Conservation (phyloP, 2,113 vertebrate species). For the Alethe castanea region DNA sequence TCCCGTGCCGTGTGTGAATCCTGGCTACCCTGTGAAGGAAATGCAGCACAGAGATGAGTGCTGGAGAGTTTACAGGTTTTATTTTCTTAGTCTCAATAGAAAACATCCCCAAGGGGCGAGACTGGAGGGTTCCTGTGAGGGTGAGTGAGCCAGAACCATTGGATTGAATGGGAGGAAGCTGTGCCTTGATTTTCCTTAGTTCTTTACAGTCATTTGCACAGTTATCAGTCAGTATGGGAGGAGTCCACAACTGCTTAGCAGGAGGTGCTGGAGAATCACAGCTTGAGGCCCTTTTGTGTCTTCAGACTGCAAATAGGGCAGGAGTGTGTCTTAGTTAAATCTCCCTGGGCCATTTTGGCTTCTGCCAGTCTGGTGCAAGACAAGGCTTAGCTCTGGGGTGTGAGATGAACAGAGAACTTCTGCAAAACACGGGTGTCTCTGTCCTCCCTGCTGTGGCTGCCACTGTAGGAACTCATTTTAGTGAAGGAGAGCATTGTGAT, state of each 20-base stretch:
- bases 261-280: neutral
- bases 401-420: neutral
- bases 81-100: neutral
- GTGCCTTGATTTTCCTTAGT: neutral
- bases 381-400: neutral
- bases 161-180: neutral
- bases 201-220: neutral
- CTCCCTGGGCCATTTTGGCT: neutral
- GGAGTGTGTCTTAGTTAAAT: neutral
- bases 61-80: neutral
- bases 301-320: neutral
- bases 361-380: neutral
- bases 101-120: rapidly evolving
- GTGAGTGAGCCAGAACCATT: neutral
- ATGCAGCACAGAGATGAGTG: neutral
- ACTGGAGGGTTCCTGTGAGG: neutral
- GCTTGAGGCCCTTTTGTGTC: neutral
- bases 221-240: neutral
- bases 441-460: neutral
- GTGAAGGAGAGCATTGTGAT: neutral
- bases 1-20: rapidly evolving
- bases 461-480: neutral
- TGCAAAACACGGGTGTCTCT: neutral
- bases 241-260: neutral
- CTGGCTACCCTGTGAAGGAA: neutral